These are phyloP conservation scores for Nymphalis io DNA, from an alignment of 1,140 invertebrate species.

Conservation along the genomic window DNA sequence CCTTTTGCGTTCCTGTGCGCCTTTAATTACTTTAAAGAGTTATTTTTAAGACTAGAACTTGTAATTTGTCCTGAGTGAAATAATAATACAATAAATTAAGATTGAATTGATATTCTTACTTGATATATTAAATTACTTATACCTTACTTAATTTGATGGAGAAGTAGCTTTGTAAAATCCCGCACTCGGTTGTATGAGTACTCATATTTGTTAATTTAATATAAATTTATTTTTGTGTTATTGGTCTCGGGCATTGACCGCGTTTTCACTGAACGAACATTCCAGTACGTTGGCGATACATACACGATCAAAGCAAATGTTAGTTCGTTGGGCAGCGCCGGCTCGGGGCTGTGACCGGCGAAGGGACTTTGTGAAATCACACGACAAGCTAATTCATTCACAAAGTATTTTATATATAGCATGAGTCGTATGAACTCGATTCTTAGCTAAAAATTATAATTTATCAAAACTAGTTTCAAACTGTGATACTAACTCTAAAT, in stretches of 20 bases:
- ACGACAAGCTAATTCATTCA: slow-evolving; percentile 25
- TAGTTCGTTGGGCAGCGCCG: slow-evolving; percentile 47
- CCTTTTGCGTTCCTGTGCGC: too few relatives aligned
- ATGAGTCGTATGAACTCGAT: slow-evolving; percentile 34
- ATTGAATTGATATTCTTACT: background rate
- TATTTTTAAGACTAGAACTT: too few relatives aligned
- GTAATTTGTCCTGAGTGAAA: background rate
- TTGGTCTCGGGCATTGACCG: slow-evolving; percentile 38
- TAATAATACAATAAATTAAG: background rate
- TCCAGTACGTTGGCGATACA: slow-evolving; percentile 38
- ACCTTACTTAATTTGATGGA: background rate
- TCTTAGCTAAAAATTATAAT: slow-evolving; percentile 26
- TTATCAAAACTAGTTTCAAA: slow-evolving; percentile 26
- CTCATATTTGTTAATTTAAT: slow-evolving; percentile 11
- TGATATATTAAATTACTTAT: background rate
- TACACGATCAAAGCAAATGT: slow-evolving; percentile 51
- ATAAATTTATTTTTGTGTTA: slow-evolving; percentile 31
- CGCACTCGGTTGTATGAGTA: slow-evolving; percentile 31
- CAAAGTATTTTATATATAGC: background rate
- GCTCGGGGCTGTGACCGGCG: slow-evolving; percentile 55
- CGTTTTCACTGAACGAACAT: slow-evolving; percentile 51
- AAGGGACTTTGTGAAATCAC: slow-evolving; percentile 38
- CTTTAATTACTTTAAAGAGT: too few relatives aligned
- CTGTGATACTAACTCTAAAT: slow-evolving; percentile 34
- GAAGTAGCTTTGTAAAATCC: slow-evolving; percentile 29